Conservation (phyloP, 2,888 invertebrate genomes). For the Nomada lathburiana region DNA sequence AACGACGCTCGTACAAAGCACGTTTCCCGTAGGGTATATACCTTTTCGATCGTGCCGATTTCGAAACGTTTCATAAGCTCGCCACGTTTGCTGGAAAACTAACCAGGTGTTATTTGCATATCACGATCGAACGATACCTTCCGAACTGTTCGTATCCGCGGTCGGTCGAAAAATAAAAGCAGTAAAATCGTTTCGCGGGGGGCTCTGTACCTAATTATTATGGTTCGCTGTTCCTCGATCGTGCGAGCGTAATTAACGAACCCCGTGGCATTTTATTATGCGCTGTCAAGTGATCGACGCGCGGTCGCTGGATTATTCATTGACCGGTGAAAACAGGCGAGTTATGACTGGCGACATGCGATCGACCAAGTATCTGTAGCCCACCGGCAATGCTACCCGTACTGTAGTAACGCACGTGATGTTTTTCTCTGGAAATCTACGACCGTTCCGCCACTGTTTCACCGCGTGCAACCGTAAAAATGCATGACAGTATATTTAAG, state of each 20-base stretch:
- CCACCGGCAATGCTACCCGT: constrained; percentile 32
- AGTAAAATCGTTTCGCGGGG: background rate
- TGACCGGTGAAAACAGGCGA: constrained; percentile 38
- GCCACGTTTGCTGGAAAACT: constrained; percentile 4
- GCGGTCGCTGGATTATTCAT: constrained; percentile 47
- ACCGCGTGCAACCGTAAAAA: constrained; percentile 22
- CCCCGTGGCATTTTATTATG: constrained; percentile 10
- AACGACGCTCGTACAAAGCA: background rate
- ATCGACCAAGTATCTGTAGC: constrained; percentile 4
- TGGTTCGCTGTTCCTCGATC: constrained; percentile 11
- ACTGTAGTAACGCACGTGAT: constrained; percentile 58
- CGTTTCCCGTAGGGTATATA: background rate
- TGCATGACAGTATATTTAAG: background rate
- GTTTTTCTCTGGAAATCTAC: constrained; percentile 31
- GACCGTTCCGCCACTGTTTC: constrained; percentile 35
- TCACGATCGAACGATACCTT: constrained; percentile 9
- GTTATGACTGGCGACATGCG: constrained; percentile 31
- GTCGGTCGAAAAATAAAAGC: background rate
- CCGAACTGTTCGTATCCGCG: constrained; percentile 2
- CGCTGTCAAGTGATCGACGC: constrained; percentile 60
- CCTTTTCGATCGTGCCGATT: background rate
- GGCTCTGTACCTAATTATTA: constrained; percentile 20
- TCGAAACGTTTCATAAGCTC: constrained; percentile 8
- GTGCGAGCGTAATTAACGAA: constrained; percentile 46
- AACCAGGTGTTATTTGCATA: constrained; percentile 18